phyloP scores from a whole-genome alignment of 2,888 invertebrate genomes.

The Leptopilina syphax region DNA sequence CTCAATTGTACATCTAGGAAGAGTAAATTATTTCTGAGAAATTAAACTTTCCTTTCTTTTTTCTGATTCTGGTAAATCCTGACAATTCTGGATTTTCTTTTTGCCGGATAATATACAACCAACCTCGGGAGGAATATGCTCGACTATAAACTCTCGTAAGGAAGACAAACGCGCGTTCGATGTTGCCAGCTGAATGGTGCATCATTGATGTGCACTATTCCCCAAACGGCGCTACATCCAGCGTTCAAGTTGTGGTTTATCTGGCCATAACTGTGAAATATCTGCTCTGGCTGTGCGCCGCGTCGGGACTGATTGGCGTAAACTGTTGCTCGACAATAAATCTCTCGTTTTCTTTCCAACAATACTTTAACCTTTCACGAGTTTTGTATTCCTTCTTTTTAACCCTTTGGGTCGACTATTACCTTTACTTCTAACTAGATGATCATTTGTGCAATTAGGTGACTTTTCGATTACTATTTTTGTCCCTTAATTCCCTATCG shows the following conservation, averaged over 20 bases:
- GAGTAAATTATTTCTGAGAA: not conserved
- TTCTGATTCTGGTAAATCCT: too few relatives aligned
- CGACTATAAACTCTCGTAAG: constrained; percentile 72
- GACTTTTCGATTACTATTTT: too few relatives aligned
- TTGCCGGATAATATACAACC: constrained; percentile 53
- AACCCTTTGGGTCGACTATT: not conserved
- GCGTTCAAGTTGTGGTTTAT: constrained; percentile 73
- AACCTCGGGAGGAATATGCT: constrained; percentile 65
- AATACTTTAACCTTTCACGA: not conserved
- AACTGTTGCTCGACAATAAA: constrained; percentile 64
- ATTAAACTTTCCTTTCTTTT: too few relatives aligned
- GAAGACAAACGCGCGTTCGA: constrained; percentile 73
- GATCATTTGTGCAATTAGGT: too few relatives aligned
- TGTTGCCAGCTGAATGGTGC: constrained; percentile 68
- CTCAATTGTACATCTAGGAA: not conserved
- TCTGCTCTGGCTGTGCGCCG: constrained; percentile 61
- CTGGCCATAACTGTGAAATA: constrained; percentile 74
- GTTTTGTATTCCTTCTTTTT: not conserved
- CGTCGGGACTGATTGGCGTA: constrained; percentile 67
- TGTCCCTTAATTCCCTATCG: too few relatives aligned
- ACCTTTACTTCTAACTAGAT: too few relatives aligned
- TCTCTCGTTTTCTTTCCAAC: constrained; percentile 55
- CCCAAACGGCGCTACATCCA: constrained; percentile 71
- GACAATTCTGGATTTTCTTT: too few relatives aligned
- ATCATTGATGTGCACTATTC: constrained; percentile 75